These are phyloP conservation scores for Acanthurus tractus DNA, from an alignment of 2,797 vertebrate species.

Conservation along the genomic window DNA sequence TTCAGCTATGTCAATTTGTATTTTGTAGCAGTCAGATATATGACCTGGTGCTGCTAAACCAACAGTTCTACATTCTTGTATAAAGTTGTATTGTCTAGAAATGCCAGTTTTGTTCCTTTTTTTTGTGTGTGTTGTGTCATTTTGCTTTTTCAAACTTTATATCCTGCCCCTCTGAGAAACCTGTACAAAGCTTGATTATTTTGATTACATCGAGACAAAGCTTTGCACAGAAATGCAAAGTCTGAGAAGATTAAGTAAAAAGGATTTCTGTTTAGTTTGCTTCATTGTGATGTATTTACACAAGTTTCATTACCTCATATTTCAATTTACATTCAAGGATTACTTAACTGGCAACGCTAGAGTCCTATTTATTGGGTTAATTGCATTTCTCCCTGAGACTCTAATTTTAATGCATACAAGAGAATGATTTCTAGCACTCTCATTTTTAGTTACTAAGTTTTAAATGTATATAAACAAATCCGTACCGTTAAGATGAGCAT, in stretches of 20 bases:
- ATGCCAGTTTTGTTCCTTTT: slow-evolving; percentile 33
- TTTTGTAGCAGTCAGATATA: slow-evolving; percentile 50
- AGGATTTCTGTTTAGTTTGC: slow-evolving; percentile 28
- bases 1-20: slow-evolving; percentile 33
- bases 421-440: too few species aligned
- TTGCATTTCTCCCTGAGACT: background rate
- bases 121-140: slow-evolving; percentile 20
- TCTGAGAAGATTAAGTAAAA: slow-evolving; percentile 45
- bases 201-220: slow-evolving; percentile 3
- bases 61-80: slow-evolving; percentile 48
- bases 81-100: slow-evolving; percentile 53
- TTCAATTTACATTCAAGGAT: background rate
- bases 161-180: background rate
- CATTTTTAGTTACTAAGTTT: too few species aligned
- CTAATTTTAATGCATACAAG: too few species aligned
- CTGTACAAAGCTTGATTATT: slow-evolving; percentile 27
- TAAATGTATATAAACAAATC: background rate
- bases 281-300: slow-evolving; percentile 15
- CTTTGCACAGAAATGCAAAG: slow-evolving; percentile 35
- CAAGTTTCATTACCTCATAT: background rate
- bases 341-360: background rate
- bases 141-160: slow-evolving; percentile 39
- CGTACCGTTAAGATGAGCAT: background rate
- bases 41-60: slow-evolving; percentile 67
- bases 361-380: background rate